phyloP scores from a whole-genome alignment of 2,113 vertebrate species.

The Progne subis region DNA sequence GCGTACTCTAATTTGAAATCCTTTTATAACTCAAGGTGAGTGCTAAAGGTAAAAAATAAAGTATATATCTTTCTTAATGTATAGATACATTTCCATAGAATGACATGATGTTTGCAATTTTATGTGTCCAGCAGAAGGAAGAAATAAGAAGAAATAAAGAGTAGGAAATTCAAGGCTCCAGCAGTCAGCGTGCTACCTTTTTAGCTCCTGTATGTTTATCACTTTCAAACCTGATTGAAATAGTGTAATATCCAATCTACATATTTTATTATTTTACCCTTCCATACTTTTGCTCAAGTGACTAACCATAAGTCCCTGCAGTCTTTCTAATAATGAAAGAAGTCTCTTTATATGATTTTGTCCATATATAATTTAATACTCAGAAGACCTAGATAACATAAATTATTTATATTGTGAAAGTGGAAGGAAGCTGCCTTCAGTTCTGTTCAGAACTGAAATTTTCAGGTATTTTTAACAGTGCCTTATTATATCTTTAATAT shows the following conservation, averaged over 20 bases:
- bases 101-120: background rate
- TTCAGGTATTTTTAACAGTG: slow-evolving; percentile 6
- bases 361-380: slow-evolving; percentile 63
- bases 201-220: slow-evolving; percentile 61
- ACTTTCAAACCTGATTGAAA: slow-evolving; percentile 51
- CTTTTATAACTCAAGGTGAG: background rate
- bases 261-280: slow-evolving; percentile 67
- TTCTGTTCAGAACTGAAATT: background rate
- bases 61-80: background rate
- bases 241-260: slow-evolving; percentile 55
- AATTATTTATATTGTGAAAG: slow-evolving; percentile 38
- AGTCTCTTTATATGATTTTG: slow-evolving; percentile 52
- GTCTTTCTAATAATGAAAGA: slow-evolving; percentile 54
- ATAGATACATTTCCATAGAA: background rate
- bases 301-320: slow-evolving; percentile 45
- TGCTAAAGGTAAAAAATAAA: background rate
- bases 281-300: slow-evolving; percentile 45
- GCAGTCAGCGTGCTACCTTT: slow-evolving; percentile 14
- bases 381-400: slow-evolving; percentile 51
- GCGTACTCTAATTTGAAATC: background rate
- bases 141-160: slow-evolving; percentile 1
- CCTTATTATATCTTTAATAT: slow-evolving; percentile 37
- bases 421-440: background rate
- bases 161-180: background rate
- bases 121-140: background rate